Percentiles rank a stretch among this genome's conserved stretches.
These are phyloP conservation scores for Mimachlamys varia DNA, from an alignment of 2,888 invertebrate species.

Conservation along the genomic window DNA sequence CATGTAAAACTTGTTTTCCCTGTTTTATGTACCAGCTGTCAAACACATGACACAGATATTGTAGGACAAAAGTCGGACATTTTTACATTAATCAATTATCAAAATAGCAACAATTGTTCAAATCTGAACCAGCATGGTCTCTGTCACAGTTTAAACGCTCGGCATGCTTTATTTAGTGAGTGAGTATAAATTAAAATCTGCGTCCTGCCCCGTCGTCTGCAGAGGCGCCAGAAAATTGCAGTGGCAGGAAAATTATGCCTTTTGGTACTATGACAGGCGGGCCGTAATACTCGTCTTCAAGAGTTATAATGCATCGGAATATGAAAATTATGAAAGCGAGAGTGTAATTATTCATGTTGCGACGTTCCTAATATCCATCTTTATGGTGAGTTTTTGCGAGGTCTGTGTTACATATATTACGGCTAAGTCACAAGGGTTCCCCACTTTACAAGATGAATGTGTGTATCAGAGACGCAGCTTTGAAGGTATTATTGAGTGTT, in stretches of 20 bases:
- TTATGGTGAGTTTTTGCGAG: neutral
- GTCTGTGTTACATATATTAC: constrained; percentile 17
- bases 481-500: constrained; percentile 15
- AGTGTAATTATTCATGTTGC: constrained; percentile 33
- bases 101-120: constrained; percentile 19
- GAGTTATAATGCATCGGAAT: constrained; percentile 1
- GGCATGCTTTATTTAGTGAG: neutral
- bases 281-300: constrained; percentile 28
- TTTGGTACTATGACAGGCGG: constrained; percentile 36
- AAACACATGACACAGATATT: neutral
- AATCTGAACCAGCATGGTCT: neutral
- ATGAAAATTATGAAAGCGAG: constrained; percentile 31
- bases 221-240: constrained; percentile 32
- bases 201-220: constrained; percentile 16
- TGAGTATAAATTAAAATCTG: constrained; percentile 7
- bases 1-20: neutral
- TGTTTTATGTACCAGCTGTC: neutral
- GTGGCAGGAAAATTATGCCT: constrained; percentile 31
- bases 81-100: constrained; percentile 19
- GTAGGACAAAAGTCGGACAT: neutral
- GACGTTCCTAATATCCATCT: constrained; percentile 15
- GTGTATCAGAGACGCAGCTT: neutral
- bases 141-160: neutral
- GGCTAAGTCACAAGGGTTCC: neutral
- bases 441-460: neutral